Percentiles rank a stretch among this genome's conserved stretches.
Conservation (phyloP, 2,113 vertebrate genomes). For the Garra rufa region DNA sequence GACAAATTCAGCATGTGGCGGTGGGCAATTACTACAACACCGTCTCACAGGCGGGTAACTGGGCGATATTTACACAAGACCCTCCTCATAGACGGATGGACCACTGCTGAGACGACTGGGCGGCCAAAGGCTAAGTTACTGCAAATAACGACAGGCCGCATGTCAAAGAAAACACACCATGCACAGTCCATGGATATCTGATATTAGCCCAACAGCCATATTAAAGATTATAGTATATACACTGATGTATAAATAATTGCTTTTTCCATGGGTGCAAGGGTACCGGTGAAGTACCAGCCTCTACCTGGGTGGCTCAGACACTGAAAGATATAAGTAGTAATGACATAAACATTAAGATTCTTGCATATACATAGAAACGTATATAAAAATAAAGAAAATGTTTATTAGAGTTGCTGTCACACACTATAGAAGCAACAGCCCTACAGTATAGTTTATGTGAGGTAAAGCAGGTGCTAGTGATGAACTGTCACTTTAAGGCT, state of each 20-base stretch:
- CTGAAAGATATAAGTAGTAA: constrained; percentile 4
- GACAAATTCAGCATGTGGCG: constrained; percentile 24
- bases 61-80: constrained; percentile 28
- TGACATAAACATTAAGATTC: constrained; percentile 23
- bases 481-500: not conserved
- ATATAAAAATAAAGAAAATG: constrained; percentile 6
- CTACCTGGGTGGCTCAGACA: constrained; percentile 45
- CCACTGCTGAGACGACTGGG: constrained; percentile 40
- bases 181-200: constrained; percentile 31
- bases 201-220: constrained; percentile 44
- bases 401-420: not conserved
- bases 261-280: constrained; percentile 41
- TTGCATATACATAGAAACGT: not conserved
- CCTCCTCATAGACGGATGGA: constrained; percentile 36
- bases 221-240: constrained; percentile 46
- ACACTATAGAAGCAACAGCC: not conserved
- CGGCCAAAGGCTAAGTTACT: not conserved
- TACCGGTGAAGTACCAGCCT: not conserved
- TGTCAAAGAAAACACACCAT: constrained; percentile 45
- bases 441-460: not conserved
- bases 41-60: constrained; percentile 1
- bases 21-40: not conserved
- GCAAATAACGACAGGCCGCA: constrained; percentile 42
- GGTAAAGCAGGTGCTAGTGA: not conserved
- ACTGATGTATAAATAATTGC: constrained; percentile 40